Conservation (phyloP, 1,140 invertebrate genomes). For the Anastrepha obliqua region DNA sequence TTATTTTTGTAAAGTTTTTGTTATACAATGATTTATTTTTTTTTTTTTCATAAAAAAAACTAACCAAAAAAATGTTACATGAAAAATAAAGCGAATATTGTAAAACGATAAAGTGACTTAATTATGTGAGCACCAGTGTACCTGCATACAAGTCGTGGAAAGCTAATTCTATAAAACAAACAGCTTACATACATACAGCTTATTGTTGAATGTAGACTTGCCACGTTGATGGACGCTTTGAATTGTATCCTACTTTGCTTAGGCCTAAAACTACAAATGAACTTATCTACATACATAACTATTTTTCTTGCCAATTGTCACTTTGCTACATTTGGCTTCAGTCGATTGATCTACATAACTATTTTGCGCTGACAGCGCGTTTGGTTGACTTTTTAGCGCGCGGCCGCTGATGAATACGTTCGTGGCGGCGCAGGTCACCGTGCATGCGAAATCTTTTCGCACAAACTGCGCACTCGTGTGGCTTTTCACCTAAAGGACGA, state of each 20-base stretch:
- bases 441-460: slow-evolving; percentile 89
- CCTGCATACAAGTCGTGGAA: too few relatives aligned
- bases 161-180: not conserved
- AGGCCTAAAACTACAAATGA: not conserved
- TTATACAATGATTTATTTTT: too few relatives aligned
- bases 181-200: not conserved
- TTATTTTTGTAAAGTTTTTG: too few relatives aligned
- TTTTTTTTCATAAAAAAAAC: too few relatives aligned
- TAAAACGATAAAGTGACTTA: too few relatives aligned
- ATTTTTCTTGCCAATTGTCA: not conserved
- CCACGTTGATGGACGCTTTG: not conserved
- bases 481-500: slow-evolving; percentile 81
- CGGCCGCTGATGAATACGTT: slow-evolving; percentile 81
- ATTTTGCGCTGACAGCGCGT: not conserved
- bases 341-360: not conserved
- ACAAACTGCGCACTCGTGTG: slow-evolving; percentile 85
- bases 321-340: not conserved
- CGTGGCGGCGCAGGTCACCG: slow-evolving; percentile 92
- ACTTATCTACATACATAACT: not conserved
- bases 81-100: too few relatives aligned
- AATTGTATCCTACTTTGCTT: not conserved
- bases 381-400: not conserved
- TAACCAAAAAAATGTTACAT: too few relatives aligned
- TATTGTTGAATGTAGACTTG: not conserved
- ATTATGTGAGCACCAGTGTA: too few relatives aligned